Evolutionary conservation across 2,113 vertebrate species (phyloP), one percentile per base, ranked within the genome.

Genomic region (Oreochromis niloticus): DNA sequence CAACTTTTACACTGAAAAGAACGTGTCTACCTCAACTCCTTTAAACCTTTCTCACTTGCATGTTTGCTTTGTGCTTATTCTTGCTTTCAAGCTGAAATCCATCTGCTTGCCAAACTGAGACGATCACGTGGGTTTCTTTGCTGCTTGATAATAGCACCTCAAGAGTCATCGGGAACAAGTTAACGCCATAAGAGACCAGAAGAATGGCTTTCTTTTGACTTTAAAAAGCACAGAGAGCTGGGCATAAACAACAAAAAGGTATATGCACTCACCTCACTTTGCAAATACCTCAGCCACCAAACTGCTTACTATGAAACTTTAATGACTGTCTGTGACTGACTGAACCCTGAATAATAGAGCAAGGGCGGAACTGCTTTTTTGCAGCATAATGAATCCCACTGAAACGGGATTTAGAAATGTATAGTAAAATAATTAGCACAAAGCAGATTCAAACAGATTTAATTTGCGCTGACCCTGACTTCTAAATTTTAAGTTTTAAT

Each of bases 261-360:
- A 82, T 83, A 68, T 88, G 92, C 93, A 89, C 89, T 92, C 91
- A 91, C 94, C 94, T 94, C 91, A 85, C 92, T 94, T 91, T 87
- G 86, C 94, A 90, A 95, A 94, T 89, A 94, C 89, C 86, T 93
- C 92, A 85, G 90, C 90, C 87, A 89, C 89, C 91, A 94, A 94
- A 96, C 94, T 94, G 92, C 89, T 89, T 91, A 89, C 91, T 87
- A 95, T 96, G 91, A 96, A 96, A 96, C 81, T 96, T 96, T 96
- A 96, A 96, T 96, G 92, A 93, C 92, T 91, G 93, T 95, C 94
- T 95, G 92, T 95, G 94, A 96, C 94, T 95, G 94, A 92, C 93
- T 93, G 88, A 92, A 89, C 19, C 83, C 85, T 96, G 93, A 96
- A 96, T 96, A 95, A 96, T 93, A 93, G 87, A 96, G 94, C 71